These are phyloP conservation scores for Thripadectes ignobilis DNA, from an alignment of 2,797 vertebrate species.

Conservation along the genomic window DNA sequence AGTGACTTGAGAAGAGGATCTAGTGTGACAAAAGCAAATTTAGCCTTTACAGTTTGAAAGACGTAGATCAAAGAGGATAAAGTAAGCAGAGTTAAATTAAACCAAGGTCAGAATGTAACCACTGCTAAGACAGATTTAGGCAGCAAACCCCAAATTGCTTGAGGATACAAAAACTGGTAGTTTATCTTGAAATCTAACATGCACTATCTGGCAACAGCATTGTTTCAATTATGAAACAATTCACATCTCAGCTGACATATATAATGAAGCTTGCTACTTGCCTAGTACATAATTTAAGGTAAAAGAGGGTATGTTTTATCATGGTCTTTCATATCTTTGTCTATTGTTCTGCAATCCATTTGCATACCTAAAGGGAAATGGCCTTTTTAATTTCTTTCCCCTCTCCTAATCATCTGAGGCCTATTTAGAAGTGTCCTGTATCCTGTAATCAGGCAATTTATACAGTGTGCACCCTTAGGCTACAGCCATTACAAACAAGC, in stretches of 20 bases:
- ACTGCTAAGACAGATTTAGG: neutral
- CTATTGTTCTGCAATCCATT: constrained; percentile 84
- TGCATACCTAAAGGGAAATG: constrained; percentile 92
- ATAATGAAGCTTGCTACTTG: constrained; percentile 60
- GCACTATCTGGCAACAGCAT: constrained; percentile 31
- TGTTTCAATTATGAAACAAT: constrained; percentile 67
- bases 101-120: constrained; percentile 32
- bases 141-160: neutral
- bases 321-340: constrained; percentile 71
- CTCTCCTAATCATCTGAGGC: constrained; percentile 92
- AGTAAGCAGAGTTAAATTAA: constrained; percentile 53
- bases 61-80: neutral
- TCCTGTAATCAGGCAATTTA: constrained; percentile 96
- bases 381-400: constrained; percentile 85
- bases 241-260: constrained; percentile 64
- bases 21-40: neutral
- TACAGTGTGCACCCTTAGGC: constrained; percentile 81
- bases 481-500: constrained; percentile 82
- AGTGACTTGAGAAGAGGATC: neutral
- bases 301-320: constrained; percentile 69
- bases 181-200: constrained; percentile 40
- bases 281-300: constrained; percentile 66
- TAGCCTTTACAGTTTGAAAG: neutral
- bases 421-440: constrained; percentile 84
- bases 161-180: neutral